phyloP scores from a whole-genome alignment of 2,113 vertebrate species.

The Pangasianodon gigas region DNA sequence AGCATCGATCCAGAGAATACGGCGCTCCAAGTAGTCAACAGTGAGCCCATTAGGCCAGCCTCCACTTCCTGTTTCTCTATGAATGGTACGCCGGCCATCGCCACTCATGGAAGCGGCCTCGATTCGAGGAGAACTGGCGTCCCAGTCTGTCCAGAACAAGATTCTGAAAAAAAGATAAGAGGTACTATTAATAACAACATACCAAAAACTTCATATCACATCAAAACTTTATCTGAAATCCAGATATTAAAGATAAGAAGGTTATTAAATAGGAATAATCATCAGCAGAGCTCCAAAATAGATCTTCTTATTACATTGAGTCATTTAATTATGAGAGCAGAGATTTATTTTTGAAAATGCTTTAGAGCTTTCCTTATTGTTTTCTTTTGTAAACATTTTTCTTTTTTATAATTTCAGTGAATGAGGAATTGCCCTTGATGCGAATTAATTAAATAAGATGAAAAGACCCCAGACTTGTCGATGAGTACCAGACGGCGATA shows the following conservation, averaged over 20 bases:
- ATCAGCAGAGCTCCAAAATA: not conserved
- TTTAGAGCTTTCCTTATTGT: not conserved
- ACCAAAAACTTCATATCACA: not conserved
- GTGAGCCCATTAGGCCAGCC: constrained; percentile 98
- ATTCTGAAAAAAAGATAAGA: constrained; percentile 70
- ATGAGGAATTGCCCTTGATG: not conserved
- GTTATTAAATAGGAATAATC: not conserved
- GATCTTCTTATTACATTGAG: not conserved
- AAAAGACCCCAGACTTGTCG: not conserved
- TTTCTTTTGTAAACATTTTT: not conserved
- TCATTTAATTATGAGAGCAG: not conserved
- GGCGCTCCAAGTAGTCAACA: constrained; percentile 92
- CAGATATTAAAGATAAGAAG: not conserved
- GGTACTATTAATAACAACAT: constrained; percentile 12
- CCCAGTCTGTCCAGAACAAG: constrained; percentile 98
- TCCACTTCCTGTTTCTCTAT: constrained; percentile 89
- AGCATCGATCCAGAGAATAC: constrained; percentile 97
- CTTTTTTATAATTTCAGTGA: not conserved
- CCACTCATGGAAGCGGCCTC: constrained; percentile 97
- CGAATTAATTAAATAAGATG: not conserved
- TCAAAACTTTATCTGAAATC: not conserved
- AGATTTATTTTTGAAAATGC: not conserved
- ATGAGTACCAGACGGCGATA: not conserved
- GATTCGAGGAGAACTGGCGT: constrained; percentile 90
- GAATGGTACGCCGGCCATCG: constrained; percentile 87